Evolutionary conservation across 2,113 vertebrate species (phyloP), one percentile per base, ranked within the genome.

Genomic region (Catharus fuscescens): DNA sequence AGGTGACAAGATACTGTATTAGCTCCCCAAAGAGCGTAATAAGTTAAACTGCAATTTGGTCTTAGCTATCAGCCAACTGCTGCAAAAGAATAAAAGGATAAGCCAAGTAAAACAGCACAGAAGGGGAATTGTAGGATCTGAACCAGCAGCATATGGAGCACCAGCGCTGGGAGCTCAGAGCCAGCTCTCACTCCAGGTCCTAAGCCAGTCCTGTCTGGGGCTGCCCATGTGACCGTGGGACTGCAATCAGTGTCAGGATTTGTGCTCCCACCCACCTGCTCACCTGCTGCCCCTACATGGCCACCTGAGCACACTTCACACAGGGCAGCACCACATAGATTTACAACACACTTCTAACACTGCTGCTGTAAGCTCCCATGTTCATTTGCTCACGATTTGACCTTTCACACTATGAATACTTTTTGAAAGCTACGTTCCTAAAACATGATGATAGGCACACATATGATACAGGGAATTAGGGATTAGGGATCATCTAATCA

Each of bases 181-280:
- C 9, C 74, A 90, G 54, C 48, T 47, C 32, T 10, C 17, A 4
- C 23, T 42, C 9, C 26, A 25, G 20, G 10, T 61, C 45, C 34
- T 7, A 16, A 31, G 25, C 0, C 0, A 73, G 45, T n/a, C 9
- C 2, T 5, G 28, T 14, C 23, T 29, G 61, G 31, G n/a, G 57
- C 36, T 52, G 40, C 6, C 26, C 9, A 1, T 1, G 16, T 3
- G 31, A 18, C 31, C 0, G 3, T 23, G 34, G 77, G 8, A 36
- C 67, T 29, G 29, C n/a, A 48, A 7, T 4, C 4, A 1, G 50
- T 5, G 54, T 29, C n/a, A 70, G 62, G 73, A 61, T 57, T 31
- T 50, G 62, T 50, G 45, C 44, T 69, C 18, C 32, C 60, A 71
- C 24, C 62, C 42, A 34, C 5, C 14, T 6, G 18, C 2, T 32